A percentile compares a stretch with the other conserved stretches of the same genome.
Conservation (phyloP, 2,113 vertebrate genomes). For the Nerophis lumbriciformis region DNA sequence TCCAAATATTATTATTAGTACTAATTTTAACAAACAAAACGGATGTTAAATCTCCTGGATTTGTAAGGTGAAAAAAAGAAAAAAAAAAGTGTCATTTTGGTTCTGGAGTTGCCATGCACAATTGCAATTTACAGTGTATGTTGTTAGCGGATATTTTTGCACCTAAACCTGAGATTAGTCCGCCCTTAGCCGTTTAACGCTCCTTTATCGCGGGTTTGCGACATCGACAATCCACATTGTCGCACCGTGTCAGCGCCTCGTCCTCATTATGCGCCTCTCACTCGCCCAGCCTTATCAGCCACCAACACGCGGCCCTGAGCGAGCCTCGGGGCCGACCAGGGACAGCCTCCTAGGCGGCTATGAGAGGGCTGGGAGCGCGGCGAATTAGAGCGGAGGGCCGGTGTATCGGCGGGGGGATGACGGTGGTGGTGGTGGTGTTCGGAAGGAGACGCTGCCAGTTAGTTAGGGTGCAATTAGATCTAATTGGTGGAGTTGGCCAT, state of each 20-base stretch:
- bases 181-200: constrained; percentile 59
- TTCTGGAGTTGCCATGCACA: background rate
- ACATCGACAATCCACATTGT: constrained; percentile 66
- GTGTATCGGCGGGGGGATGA: too few relatives aligned
- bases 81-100: background rate
- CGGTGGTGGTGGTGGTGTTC: constrained; percentile 4
- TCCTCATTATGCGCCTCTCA: constrained; percentile 47
- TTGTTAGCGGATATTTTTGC: constrained; percentile 55
- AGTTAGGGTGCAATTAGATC: constrained; percentile 42
- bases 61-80: background rate
- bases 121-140: constrained; percentile 23
- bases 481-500: constrained; percentile 48
- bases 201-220: constrained; percentile 63
- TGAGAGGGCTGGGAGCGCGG: background rate
- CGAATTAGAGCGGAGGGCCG: background rate
- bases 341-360: constrained; percentile 37
- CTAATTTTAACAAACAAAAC: background rate
- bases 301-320: constrained; percentile 58
- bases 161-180: constrained; percentile 67
- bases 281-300: constrained; percentile 64
- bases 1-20: too few relatives aligned
- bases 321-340: constrained; percentile 44
- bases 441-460: constrained; percentile 33
- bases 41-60: background rate
- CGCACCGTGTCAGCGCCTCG: constrained; percentile 36